Conservation (phyloP, 2,797 vertebrate species). For the Alcedo atthis region DNA sequence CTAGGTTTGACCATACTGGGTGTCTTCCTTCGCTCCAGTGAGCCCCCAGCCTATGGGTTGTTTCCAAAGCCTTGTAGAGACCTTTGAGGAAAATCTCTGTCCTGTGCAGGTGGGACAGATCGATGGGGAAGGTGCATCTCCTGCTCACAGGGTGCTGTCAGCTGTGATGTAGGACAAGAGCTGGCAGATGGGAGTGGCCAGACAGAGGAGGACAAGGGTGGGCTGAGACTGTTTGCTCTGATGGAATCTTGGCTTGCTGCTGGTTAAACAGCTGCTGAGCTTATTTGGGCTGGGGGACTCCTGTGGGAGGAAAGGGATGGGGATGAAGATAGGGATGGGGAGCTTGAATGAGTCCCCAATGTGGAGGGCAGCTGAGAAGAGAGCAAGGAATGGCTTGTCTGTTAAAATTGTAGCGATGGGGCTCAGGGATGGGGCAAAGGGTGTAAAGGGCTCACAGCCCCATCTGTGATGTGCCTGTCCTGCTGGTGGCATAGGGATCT, state of each 20-base stretch:
- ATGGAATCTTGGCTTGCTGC: constrained; percentile 20
- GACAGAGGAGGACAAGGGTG: background rate
- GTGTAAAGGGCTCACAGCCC: background rate
- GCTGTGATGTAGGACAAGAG: background rate
- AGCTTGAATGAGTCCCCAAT: background rate
- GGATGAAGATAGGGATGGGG: background rate
- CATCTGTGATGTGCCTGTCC: accelerated
- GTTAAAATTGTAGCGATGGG: background rate
- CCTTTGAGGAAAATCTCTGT: background rate
- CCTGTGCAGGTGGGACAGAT: background rate
- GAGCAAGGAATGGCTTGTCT: background rate
- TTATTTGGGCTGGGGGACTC: background rate
- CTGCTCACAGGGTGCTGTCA: accelerated
- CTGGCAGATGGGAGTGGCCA: constrained; percentile 20
- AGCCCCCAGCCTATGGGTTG: background rate
- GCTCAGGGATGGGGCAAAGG: no score
- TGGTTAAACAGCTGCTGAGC: constrained; percentile 36
- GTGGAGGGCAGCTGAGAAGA: background rate
- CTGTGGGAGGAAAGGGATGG: background rate
- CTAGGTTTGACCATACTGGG: accelerated
- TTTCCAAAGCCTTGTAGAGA: background rate
- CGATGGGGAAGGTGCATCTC: background rate
- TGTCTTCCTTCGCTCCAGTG: background rate
- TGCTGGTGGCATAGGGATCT: accelerated
- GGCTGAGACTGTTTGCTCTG: background rate